Percentiles rank a stretch among this genome's conserved stretches.
phyloP scores from a whole-genome alignment of 2,113 vertebrate species.

The Prunella himalayana region DNA sequence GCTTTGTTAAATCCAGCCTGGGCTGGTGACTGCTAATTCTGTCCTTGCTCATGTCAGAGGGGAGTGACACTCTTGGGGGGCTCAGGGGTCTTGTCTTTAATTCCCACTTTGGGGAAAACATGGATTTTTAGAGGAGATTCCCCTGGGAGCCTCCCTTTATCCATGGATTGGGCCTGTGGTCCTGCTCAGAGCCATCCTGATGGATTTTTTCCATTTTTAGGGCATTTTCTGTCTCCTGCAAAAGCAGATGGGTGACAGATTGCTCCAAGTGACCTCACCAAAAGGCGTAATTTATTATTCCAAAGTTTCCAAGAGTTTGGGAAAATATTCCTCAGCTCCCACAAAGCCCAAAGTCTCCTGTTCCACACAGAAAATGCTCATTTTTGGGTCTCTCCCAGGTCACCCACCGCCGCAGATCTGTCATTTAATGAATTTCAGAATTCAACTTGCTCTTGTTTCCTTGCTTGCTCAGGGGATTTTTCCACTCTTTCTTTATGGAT shows the following conservation, averaged over 20 bases:
- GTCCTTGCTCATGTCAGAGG: not conserved
- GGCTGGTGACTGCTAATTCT: not conserved
- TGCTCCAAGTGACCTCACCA: not conserved
- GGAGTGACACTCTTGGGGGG: accelerated
- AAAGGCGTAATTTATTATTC: not conserved
- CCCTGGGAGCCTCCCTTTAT: accelerated
- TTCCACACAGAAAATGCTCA: accelerated
- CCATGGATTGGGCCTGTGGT: accelerated
- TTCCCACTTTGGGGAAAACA: accelerated
- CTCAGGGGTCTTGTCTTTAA: not conserved
- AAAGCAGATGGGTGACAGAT: conserved; percentile 19
- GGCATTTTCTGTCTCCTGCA: not conserved
- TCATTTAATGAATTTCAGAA: not conserved
- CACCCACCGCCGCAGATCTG: not conserved
- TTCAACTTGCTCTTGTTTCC: not conserved
- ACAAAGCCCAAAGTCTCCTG: not conserved
- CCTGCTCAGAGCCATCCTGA: accelerated
- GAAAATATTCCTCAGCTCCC: not conserved
- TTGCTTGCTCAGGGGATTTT: not conserved
- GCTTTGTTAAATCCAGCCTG: not conserved
- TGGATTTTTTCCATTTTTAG: not conserved
- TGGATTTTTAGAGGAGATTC: not conserved
- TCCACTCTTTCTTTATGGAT: not conserved
- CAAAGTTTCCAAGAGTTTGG: not conserved
- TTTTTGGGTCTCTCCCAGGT: not conserved